A percentile compares a stretch with the other conserved stretches of the same genome.
These are phyloP conservation scores for Herpailurus yagouaroundi DNA, from an alignment of 2,113 vertebrate species.

Conservation along the genomic window DNA sequence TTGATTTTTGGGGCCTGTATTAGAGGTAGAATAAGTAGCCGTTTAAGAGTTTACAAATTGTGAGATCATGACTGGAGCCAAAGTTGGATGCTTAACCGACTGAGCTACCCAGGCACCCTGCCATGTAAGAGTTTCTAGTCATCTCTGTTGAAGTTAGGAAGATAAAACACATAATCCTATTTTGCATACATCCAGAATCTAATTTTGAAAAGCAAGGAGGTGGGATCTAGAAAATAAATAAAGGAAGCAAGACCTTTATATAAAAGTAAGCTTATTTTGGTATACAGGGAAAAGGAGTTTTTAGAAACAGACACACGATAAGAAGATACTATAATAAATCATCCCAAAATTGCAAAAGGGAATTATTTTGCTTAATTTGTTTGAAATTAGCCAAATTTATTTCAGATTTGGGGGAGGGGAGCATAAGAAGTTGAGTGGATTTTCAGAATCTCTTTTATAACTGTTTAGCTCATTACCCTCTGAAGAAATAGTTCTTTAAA, in stretches of 20 bases:
- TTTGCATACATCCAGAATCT: not conserved
- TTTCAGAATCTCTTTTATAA: not conserved
- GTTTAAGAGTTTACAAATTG: not conserved
- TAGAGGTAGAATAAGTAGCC: not conserved
- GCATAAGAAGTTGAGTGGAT: not conserved
- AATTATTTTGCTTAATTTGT: constrained; percentile 52
- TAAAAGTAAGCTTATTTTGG: constrained; percentile 52
- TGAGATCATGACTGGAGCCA: no score
- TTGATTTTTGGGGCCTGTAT: not conserved
- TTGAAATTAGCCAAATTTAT: constrained; percentile 43
- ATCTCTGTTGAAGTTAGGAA: not conserved
- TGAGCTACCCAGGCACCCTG: no score
- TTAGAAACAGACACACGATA: constrained; percentile 47
- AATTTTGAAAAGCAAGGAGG: not conserved
- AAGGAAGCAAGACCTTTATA: not conserved
- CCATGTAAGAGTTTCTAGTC: not conserved
- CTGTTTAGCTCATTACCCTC: not conserved
- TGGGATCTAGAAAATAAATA: constrained; percentile 32
- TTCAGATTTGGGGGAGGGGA: not conserved
- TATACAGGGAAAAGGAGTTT: constrained; percentile 53
- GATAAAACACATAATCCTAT: constrained; percentile 7
- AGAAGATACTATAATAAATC: constrained; percentile 6
- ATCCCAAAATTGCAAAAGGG: constrained; percentile 28
- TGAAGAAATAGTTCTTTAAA: not conserved
- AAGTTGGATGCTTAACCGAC: no score